These are phyloP conservation scores for Neoscelio sp. DNA, from an alignment of 2,888 invertebrate genomes.

Conservation along the genomic window DNA sequence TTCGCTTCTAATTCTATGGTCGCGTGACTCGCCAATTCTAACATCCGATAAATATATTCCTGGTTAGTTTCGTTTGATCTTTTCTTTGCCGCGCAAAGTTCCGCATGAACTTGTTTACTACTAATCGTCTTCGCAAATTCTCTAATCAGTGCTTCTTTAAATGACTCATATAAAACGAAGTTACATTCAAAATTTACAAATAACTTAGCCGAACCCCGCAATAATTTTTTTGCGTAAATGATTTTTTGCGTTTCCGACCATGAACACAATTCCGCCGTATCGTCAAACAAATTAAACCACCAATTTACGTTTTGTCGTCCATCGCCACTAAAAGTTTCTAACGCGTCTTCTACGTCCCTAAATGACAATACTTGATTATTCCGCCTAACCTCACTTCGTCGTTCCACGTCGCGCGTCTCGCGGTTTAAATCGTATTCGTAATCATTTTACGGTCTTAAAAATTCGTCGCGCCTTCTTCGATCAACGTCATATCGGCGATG, in stretches of 20 bases:
- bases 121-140: constrained; percentile 29
- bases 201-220: constrained; percentile 24
- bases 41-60: constrained; percentile 28
- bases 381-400: not conserved
- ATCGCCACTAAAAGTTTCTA: constrained; percentile 39
- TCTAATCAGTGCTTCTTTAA: constrained; percentile 8
- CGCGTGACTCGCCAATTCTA: constrained; percentile 34
- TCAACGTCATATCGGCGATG: too few species aligned
- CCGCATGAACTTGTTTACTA: constrained; percentile 9
- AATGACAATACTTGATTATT: constrained; percentile 12
- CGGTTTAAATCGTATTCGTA: not conserved
- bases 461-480: too few species aligned
- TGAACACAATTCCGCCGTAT: constrained; percentile 26
- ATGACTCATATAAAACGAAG: not conserved
- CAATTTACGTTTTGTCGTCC: constrained; percentile 13
- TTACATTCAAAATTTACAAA: constrained; percentile 26
- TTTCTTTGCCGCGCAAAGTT: constrained; percentile 14
- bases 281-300: constrained; percentile 32
- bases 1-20: constrained; percentile 36
- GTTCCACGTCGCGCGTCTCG: not conserved
- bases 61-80: constrained; percentile 16
- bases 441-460: too few species aligned
- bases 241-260: constrained; percentile 28
- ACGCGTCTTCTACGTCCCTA: constrained; percentile 42
- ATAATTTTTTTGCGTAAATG: constrained; percentile 25